Conservation (phyloP, 2,113 vertebrate species). For the Dermatemys mawii region DNA sequence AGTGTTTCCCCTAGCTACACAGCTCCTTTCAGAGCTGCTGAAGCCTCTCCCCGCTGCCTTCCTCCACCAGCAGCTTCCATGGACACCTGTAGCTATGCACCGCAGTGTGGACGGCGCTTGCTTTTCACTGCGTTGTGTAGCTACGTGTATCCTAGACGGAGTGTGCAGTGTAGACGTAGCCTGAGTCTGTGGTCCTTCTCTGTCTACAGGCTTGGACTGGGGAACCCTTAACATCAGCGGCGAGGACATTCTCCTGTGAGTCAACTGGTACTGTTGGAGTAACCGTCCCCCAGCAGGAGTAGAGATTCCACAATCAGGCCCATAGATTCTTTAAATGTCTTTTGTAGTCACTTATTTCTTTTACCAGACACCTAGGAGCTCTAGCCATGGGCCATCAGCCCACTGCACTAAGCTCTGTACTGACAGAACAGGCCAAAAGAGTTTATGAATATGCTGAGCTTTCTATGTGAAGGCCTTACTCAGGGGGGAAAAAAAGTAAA, state of each 20-base stretch:
- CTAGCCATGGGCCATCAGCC: background rate
- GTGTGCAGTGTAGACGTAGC: background rate
- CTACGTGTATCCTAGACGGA: background rate
- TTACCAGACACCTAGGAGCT: background rate
- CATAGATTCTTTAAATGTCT: background rate
- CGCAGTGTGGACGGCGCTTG: background rate
- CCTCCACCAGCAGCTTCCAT: too few species aligned
- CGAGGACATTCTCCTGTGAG: background rate
- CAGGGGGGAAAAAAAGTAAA: background rate
- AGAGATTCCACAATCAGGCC: fast-evolving
- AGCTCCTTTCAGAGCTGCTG: too few species aligned
- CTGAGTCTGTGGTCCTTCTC: background rate
- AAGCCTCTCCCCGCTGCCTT: too few species aligned
- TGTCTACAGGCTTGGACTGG: background rate
- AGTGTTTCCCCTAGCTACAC: too few species aligned
- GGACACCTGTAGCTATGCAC: too few species aligned
- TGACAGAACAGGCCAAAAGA: background rate
- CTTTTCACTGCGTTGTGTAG: background rate
- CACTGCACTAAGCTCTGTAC: too few species aligned
- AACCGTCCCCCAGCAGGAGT: background rate
- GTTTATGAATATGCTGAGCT: background rate
- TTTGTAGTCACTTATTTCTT: background rate
- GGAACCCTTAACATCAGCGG: background rate
- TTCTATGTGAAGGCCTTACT: background rate
- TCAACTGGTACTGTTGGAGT: background rate